Conservation (phyloP, 2,888 invertebrate genomes). For the Lasioglossum pauxillum region DNA sequence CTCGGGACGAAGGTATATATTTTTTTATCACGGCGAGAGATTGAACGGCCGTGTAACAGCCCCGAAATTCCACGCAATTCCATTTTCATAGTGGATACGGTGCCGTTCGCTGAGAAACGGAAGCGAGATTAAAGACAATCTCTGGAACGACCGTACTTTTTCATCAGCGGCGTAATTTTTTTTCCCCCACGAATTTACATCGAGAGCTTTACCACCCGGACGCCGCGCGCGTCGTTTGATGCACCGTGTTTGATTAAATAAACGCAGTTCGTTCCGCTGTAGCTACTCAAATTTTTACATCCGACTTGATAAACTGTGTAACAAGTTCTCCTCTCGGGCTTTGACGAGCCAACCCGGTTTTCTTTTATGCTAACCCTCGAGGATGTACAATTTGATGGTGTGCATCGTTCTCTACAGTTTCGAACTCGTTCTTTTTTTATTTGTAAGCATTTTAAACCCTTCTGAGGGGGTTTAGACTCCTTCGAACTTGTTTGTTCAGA, state of each 20-base stretch:
- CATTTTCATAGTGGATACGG: slow-evolving; percentile 24
- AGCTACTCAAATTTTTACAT: not conserved
- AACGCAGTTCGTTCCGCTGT: not conserved
- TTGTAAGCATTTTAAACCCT: too few relatives aligned
- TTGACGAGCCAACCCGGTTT: not conserved
- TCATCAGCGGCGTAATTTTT: slow-evolving; percentile 16
- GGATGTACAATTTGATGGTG: not conserved
- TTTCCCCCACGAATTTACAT: not conserved
- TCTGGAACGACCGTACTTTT: slow-evolving; percentile 27
- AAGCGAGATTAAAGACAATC: slow-evolving; percentile 54
- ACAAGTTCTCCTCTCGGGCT: not conserved
- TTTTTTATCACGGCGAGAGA: slow-evolving; percentile 10
- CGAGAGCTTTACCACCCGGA: not conserved
- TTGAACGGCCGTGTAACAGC: slow-evolving; percentile 24
- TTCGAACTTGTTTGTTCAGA: not conserved
- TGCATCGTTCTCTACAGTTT: not conserved
- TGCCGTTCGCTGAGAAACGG: slow-evolving; percentile 29
- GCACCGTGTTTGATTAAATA: slow-evolving; percentile 3
- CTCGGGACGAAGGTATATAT: not conserved
- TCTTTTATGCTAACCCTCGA: not conserved
- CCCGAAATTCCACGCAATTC: slow-evolving; percentile 26
- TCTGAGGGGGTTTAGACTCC: too few relatives aligned
- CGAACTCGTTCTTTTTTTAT: not conserved
- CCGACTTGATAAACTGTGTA: not conserved
- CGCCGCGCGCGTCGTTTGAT: not conserved